Percentiles rank a stretch among this genome's conserved stretches.
Conservation (phyloP, 1,140 invertebrate species). For the Galleria mellonella region DNA sequence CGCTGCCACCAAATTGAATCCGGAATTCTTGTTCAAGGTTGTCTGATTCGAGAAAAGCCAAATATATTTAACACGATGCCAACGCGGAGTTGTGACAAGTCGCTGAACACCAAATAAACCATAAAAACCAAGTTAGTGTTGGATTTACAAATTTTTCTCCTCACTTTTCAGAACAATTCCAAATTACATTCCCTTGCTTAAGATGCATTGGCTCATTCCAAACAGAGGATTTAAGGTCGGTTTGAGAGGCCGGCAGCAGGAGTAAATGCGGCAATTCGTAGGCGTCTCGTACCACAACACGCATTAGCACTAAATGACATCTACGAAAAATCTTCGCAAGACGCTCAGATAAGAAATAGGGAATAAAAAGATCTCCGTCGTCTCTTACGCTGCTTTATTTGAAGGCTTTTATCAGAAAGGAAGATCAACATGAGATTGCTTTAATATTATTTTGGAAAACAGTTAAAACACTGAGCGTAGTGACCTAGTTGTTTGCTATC, state of each 20-base stretch:
- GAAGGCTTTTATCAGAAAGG: slow-evolving; percentile 18
- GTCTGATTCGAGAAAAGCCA: no score
- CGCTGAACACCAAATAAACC: not conserved
- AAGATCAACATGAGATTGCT: no score
- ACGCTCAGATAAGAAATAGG: slow-evolving; percentile 51
- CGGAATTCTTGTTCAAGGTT: no score
- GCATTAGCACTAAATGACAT: slow-evolving; percentile 70
- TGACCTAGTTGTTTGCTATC: no score
- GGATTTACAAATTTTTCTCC: slow-evolving; percentile 16
- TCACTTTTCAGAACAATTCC: slow-evolving; percentile 41
- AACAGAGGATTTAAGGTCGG: slow-evolving; percentile 56
- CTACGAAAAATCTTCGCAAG: slow-evolving; percentile 58
- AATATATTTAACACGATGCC: no score
- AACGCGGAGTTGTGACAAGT: not conserved
- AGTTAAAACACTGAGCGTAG: no score
- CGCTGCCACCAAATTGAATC: not conserved
- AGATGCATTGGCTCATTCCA: slow-evolving; percentile 68
- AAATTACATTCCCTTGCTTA: slow-evolving; percentile 53
- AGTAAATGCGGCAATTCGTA: slow-evolving; percentile 66
- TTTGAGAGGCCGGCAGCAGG: slow-evolving; percentile 37
- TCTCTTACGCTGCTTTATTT: slow-evolving; percentile 23
- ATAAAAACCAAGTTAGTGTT: not conserved
- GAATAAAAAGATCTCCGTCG: slow-evolving; percentile 37
- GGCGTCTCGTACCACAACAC: slow-evolving; percentile 51
- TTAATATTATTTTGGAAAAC: slow-evolving; percentile 22